Conservation (phyloP, 2,888 invertebrate species). For the Cheilosia urbana region DNA sequence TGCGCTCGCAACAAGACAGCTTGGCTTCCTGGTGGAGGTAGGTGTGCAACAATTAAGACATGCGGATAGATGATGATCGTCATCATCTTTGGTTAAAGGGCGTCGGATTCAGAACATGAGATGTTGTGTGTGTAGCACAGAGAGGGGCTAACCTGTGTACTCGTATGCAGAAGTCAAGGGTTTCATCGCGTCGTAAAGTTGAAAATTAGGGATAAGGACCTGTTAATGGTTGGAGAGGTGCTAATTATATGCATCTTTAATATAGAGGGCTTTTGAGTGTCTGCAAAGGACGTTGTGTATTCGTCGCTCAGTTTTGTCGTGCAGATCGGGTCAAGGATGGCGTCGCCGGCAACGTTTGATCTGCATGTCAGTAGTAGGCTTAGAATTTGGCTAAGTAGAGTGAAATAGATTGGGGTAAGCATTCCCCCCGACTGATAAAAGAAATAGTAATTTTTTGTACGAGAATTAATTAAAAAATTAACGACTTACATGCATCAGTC, state of each 20-base stretch:
- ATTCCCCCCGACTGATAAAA: too few species aligned
- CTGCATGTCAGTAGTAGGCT: too few species aligned
- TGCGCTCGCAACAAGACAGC: constrained; percentile 30
- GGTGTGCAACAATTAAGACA: constrained; percentile 50
- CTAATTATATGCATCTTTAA: not conserved
- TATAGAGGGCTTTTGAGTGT: not conserved
- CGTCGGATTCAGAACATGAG: constrained; percentile 10
- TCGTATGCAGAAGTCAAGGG: constrained; percentile 42
- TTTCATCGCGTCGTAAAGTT: constrained; percentile 25
- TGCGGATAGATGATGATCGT: constrained; percentile 22
- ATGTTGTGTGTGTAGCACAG: constrained; percentile 17
- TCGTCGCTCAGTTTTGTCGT: too few species aligned
- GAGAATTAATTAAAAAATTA: too few species aligned
- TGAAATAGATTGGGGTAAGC: too few species aligned
- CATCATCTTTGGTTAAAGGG: constrained; percentile 17
- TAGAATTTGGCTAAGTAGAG: too few species aligned
- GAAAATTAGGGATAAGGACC: constrained; percentile 45
- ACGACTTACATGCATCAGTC: too few species aligned
- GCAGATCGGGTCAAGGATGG: not conserved
- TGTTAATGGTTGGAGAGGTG: constrained; percentile 37
- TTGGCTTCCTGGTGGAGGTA: constrained; percentile 1
- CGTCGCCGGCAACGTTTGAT: too few species aligned
- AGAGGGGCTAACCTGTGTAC: constrained; percentile 39
- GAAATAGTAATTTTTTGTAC: too few species aligned
- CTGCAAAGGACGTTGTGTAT: not conserved